Percentiles rank a stretch among this genome's conserved stretches.
Conservation (phyloP, 2,797 vertebrate genomes). For the Acrossocheilus wenchowensis region DNA sequence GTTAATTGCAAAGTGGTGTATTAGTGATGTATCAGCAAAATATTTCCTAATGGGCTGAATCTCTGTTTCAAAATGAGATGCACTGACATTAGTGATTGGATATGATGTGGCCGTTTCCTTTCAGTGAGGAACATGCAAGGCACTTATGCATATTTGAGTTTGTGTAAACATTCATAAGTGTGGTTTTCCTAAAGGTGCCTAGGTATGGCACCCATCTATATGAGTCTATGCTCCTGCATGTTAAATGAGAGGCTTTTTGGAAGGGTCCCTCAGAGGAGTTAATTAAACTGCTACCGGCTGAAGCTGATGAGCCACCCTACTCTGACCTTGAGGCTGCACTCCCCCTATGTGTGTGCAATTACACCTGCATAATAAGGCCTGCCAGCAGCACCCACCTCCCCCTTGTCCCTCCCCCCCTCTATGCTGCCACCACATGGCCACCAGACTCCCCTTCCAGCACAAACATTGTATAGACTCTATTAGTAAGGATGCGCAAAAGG, state of each 20-base stretch:
- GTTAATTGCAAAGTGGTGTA: constrained; percentile 55
- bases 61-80: constrained; percentile 49
- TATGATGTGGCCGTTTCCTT: constrained; percentile 50
- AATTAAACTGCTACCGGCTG: constrained; percentile 86
- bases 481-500: background rate
- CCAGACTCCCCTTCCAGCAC: background rate
- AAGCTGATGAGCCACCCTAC: constrained; percentile 82
- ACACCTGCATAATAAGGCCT: constrained; percentile 83
- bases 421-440: constrained; percentile 33
- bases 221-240: constrained; percentile 75
- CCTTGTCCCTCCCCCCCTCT: constrained; percentile 26
- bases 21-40: constrained; percentile 58
- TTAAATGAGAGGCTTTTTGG: constrained; percentile 82
- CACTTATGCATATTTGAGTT: constrained; percentile 44
- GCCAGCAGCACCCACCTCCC: constrained; percentile 54
- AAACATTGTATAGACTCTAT: background rate
- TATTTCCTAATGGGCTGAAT: constrained; percentile 61
- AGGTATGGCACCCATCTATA: constrained; percentile 54
- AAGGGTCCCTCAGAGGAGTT: constrained; percentile 82
- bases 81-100: constrained; percentile 55
- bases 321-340: constrained; percentile 80
- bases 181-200: constrained; percentile 64
- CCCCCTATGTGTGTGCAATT: constrained; percentile 78
- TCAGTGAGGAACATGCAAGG: constrained; percentile 3
- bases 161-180: constrained; percentile 61